Evolutionary conservation across 2,113 vertebrate species (phyloP), one percentile per base, ranked within the genome.

Genomic region (Marmota monax): DNA sequence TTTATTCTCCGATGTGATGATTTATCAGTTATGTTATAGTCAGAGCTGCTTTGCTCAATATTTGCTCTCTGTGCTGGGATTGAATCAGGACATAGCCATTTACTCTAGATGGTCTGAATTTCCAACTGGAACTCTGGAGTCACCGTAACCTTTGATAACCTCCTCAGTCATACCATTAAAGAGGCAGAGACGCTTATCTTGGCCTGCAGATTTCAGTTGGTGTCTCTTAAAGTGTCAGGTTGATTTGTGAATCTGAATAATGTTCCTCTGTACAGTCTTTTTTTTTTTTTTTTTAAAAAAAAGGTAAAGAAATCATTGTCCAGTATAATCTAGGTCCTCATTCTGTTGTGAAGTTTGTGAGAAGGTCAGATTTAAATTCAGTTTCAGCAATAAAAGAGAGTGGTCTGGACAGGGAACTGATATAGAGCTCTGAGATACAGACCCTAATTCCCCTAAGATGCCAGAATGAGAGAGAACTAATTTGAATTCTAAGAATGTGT

Each of bases 21-120:
- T 56, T 92, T 95, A 73, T 84, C 37, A 96, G 18, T 94, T 95
- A 84, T 27, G 23, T 84, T 82, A 45, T n/a, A 95, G 51, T 95
- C 34, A 18, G 91, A 97, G 93, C 79, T 89, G 63, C 97, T 97
- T 97, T 90, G 77, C 93, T 96, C 82, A 84, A 73, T 56, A 39
- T 97, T 95, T 72, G 95, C 93, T 96, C 97, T 96, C 84, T 97
- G 97, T 82, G 92, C 67, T 82, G 90, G 90, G 96, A 97, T 70
- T 97, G 97, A 88, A 70, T 88, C 58, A 3, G 91, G 51, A 90
- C 61, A 69, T 18, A 90, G 93, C 70, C 77, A 53, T 96, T 91
- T 93, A 92, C 83, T 97, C 90, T 85, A 84, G 84, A 96, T 94
- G 48, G 84, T 17, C 87, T 70, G 39, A 97, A 98, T 97, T 96